Conservation (phyloP, 2,888 invertebrate species). For the Thumatha senex region DNA sequence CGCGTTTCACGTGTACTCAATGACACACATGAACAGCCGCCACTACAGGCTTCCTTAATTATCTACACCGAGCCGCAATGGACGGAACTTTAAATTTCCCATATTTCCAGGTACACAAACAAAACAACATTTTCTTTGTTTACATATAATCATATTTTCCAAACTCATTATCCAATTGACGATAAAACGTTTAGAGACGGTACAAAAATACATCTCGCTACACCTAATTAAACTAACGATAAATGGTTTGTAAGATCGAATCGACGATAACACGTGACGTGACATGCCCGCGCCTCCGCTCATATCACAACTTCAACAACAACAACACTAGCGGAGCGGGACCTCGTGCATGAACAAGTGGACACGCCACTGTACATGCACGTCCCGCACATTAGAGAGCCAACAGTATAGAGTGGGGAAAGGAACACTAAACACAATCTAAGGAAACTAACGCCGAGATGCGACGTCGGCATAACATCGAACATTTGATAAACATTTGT, state of each 20-base stretch:
- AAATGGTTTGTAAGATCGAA: conserved; percentile 24
- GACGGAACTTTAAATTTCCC: conserved; percentile 65
- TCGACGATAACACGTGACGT: conserved; percentile 23
- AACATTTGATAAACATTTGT: conserved; percentile 66
- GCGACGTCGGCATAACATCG: conserved; percentile 49
- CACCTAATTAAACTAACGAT: conserved; percentile 68
- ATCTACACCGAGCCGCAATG: conserved; percentile 68
- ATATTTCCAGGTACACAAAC: conserved; percentile 67
- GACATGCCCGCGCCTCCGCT: conserved; percentile 54
- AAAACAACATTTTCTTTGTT: conserved; percentile 45
- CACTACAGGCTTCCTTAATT: conserved; percentile 65
- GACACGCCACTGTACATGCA: not conserved
- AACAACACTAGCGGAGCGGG: conserved; percentile 2
- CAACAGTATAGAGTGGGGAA: conserved; percentile 24
- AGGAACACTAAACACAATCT: conserved; percentile 46
- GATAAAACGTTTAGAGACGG: conserved; percentile 52
- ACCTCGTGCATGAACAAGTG: not conserved
- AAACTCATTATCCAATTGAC: conserved; percentile 63
- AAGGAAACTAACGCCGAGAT: conserved; percentile 53
- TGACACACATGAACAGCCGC: conserved; percentile 14
- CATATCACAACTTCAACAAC: conserved; percentile 29
- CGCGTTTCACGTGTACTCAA: not conserved
- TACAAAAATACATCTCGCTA: conserved; percentile 80
- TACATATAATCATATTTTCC: conserved; percentile 25
- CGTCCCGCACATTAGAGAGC: conserved; percentile 14